A percentile compares a stretch with the other conserved stretches of the same genome.
These are phyloP conservation scores for Dryadula phaetusa DNA, from an alignment of 2,888 invertebrate genomes.

Conservation along the genomic window DNA sequence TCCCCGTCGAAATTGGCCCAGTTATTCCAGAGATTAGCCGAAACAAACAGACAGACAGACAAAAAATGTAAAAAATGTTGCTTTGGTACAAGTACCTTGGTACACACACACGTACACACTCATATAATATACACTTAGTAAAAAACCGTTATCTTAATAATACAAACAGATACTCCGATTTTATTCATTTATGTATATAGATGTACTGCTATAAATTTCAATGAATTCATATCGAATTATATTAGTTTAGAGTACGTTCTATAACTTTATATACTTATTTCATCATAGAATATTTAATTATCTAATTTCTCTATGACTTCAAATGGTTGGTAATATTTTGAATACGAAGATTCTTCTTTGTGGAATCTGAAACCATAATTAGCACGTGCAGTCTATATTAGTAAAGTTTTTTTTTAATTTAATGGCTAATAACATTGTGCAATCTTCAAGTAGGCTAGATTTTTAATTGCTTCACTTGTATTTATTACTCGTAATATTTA, in stretches of 20 bases:
- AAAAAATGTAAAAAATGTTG: no score
- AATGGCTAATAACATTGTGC: not conserved
- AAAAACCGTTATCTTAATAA: no score
- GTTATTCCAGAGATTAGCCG: no score
- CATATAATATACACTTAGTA: no score
- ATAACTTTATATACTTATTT: not conserved
- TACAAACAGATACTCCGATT: no score
- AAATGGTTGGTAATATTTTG: not conserved
- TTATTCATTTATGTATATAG: no score
- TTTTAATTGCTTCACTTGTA: conserved; percentile 16
- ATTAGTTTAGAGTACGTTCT: not conserved
- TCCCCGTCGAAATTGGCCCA: no score
- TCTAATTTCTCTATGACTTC: not conserved
- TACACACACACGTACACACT: no score
- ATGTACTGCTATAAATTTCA: not conserved
- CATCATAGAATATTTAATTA: not conserved
- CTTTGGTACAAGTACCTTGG: no score
- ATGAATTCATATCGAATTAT: not conserved
- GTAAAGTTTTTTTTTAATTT: no score
- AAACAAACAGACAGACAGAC: no score
- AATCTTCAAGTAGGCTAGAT: not conserved
- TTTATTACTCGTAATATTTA: conserved; percentile 13
- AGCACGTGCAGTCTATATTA: not conserved
- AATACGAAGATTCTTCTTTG: not conserved
- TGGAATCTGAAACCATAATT: not conserved